These are phyloP conservation scores for Sympetrum striolatum DNA, from an alignment of 2,888 invertebrate species.

Conservation along the genomic window DNA sequence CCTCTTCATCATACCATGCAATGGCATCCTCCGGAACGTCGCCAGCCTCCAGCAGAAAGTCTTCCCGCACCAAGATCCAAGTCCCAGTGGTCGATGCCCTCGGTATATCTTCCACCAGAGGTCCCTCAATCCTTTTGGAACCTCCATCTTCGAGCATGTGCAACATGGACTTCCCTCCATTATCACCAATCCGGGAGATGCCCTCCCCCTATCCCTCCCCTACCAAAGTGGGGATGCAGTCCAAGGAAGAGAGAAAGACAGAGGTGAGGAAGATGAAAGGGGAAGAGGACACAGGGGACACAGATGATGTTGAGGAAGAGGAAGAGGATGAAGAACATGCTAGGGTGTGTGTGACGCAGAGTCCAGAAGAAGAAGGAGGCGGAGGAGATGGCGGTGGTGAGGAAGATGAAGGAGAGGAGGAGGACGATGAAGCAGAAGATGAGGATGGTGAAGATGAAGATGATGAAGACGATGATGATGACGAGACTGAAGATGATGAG, in stretches of 20 bases:
- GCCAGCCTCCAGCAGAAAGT: neutral
- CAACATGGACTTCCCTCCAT: slow-evolving; percentile 15
- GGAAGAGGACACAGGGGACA: neutral
- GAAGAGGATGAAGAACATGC: slow-evolving; percentile 6
- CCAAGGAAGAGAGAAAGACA: neutral
- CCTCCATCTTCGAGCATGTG: slow-evolving; percentile 51
- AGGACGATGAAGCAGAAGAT: slow-evolving; percentile 37
- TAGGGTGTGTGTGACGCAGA: slow-evolving; percentile 5
- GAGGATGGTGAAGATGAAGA: slow-evolving; percentile 51
- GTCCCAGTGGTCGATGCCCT: slow-evolving; percentile 72
- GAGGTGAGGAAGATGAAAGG: neutral
- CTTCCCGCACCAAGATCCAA: slow-evolving; percentile 61
- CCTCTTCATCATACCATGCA: neutral
- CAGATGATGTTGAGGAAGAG: neutral
- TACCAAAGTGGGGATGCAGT: slow-evolving; percentile 44
- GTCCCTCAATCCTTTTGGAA: slow-evolving; percentile 48
- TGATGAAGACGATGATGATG: slow-evolving; percentile 58
- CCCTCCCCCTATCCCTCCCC: slow-evolving; percentile 56
- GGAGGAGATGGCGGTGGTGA: slow-evolving; percentile 1
- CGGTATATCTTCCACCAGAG: slow-evolving; percentile 56
- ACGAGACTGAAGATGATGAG: slow-evolving; percentile 57
- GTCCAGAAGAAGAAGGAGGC: neutral
- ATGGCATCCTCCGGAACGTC: neutral
- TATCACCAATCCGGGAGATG: slow-evolving; percentile 56
- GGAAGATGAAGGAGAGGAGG: slow-evolving; percentile 21